Conservation (phyloP, 2,113 vertebrate species). For the Cyanoderma ruficeps region DNA sequence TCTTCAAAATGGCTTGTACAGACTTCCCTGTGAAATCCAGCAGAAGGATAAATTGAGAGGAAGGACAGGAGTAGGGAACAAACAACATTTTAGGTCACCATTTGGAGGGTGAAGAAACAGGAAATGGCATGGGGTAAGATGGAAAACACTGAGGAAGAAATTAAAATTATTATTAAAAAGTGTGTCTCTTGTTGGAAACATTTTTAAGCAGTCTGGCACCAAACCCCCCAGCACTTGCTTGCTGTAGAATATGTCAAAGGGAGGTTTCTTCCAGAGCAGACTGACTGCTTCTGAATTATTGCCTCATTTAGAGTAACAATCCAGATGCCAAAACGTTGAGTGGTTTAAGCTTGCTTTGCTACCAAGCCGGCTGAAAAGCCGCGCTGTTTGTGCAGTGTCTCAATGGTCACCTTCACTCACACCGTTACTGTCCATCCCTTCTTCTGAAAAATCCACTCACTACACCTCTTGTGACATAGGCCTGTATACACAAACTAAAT, state of each 20-base stretch:
- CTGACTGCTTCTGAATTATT: constrained; percentile 10
- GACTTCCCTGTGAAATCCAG: neutral
- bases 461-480: neutral
- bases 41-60: neutral
- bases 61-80: constrained; percentile 12
- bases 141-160: constrained; percentile 1
- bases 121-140: neutral
- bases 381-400: neutral
- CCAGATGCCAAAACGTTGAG: neutral
- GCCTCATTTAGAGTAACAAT: constrained; percentile 12
- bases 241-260: neutral
- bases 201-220: constrained; percentile 1
- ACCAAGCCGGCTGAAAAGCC: neutral
- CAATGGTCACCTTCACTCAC: neutral
- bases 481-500: neutral
- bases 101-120: neutral
- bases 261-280: constrained; percentile 32
- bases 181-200: constrained; percentile 25
- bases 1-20: neutral
- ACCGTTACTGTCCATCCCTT: neutral
- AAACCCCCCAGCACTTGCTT: neutral
- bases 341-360: neutral
- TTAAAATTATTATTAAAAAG: constrained; percentile 11
- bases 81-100: neutral
- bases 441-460: neutral